Percentiles rank a stretch among this genome's conserved stretches.
phyloP scores from a whole-genome alignment of 2,113 vertebrate species.

The Phyllopteryx taeniolatus region DNA sequence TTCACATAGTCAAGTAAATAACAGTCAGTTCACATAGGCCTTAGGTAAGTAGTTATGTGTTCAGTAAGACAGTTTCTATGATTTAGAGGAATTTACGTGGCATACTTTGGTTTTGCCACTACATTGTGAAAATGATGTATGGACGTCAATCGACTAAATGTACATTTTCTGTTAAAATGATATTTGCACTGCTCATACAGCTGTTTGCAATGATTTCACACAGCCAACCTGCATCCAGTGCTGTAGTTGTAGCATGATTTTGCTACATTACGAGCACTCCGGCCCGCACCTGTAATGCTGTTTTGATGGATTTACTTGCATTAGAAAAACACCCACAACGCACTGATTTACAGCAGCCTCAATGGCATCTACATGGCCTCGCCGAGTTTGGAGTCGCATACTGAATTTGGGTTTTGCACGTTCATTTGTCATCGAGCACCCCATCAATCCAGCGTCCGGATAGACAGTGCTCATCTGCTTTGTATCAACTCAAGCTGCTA shows the following conservation, averaged over 20 bases:
- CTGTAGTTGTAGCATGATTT: constrained; percentile 7
- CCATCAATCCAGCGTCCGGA: not conserved
- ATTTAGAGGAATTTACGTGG: too few species aligned
- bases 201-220: not conserved
- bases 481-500: too few species aligned
- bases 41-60: not conserved
- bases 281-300: not conserved
- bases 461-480: not conserved
- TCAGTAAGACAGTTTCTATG: not conserved
- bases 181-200: too few species aligned
- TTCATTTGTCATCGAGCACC: not conserved
- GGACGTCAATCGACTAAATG: too few species aligned
- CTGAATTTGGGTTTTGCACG: not conserved
- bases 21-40: too few species aligned
- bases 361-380: not conserved
- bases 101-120: too few species aligned
- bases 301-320: constrained; percentile 13
- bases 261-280: not conserved
- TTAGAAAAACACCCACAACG: constrained; percentile 5
- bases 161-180: not conserved
- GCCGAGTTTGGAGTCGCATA: not conserved
- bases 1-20: too few species aligned
- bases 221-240: not conserved
- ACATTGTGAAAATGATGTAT: too few species aligned
- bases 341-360: constrained; percentile 4